These are phyloP conservation scores for Oreortyx pictus DNA, from an alignment of 2,797 vertebrate species.

Conservation along the genomic window DNA sequence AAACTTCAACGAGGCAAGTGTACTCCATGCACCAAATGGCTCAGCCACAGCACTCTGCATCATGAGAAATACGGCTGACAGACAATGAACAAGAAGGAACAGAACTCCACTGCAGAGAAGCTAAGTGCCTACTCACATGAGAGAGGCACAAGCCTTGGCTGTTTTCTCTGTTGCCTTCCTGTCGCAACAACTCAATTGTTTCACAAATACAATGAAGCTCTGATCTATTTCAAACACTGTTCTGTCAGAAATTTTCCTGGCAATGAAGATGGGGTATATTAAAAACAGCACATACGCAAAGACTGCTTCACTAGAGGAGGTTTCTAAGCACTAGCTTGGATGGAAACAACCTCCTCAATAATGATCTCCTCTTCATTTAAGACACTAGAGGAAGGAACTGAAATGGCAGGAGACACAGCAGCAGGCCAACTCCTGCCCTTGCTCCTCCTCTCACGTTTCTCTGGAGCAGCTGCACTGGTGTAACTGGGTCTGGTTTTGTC, in stretches of 20 bases:
- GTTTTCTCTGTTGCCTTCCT: constrained; percentile 56
- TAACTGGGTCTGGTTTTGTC: not conserved
- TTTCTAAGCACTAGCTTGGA: not conserved
- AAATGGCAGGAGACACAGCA: not conserved
- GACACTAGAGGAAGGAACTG: not conserved
- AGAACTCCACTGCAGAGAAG: not conserved
- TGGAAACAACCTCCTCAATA: not conserved
- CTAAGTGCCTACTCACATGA: not conserved
- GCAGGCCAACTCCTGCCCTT: not conserved
- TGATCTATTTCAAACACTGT: constrained; percentile 53
- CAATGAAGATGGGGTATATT: constrained; percentile 10
- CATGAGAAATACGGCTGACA: not conserved
- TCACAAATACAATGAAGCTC: constrained; percentile 60
- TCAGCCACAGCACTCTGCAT: fast-evolving
- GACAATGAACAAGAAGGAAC: not conserved
- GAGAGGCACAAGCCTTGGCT: constrained; percentile 18
- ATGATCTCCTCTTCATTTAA: not conserved
- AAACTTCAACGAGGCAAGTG: not conserved
- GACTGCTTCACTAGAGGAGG: not conserved
- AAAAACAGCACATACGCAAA: not conserved
- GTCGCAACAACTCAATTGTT: constrained; percentile 50
- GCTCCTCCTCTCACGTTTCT: not conserved
- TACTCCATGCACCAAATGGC: not conserved
- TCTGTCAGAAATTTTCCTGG: constrained; percentile 50
- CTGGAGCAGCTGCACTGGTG: constrained; percentile 11